Conservation (phyloP, 2,888 invertebrate genomes). For the Cantharis nigra region DNA sequence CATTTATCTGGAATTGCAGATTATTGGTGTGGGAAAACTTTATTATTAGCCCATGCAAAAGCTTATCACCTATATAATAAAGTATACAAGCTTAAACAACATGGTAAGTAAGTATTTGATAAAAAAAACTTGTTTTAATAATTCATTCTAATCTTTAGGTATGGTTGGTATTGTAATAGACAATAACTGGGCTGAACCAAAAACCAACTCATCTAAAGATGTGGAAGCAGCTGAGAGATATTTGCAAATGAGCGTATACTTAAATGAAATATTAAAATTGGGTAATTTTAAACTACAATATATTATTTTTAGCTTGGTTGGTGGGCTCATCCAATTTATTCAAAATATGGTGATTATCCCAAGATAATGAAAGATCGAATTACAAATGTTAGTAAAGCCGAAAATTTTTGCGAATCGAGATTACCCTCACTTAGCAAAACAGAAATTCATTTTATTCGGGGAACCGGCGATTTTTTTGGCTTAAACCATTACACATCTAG, state of each 20-base stretch:
- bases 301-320: constrained; percentile 53
- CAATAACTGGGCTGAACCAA: constrained; percentile 62
- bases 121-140: too few relatives aligned
- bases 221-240: constrained; percentile 60
- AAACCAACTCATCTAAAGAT: constrained; percentile 57
- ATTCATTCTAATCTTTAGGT: constrained; percentile 55
- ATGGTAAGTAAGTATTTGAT: constrained; percentile 26
- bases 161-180: constrained; percentile 64
- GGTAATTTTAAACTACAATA: too few relatives aligned
- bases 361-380: constrained; percentile 56
- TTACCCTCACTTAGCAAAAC: constrained; percentile 55
- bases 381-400: constrained; percentile 51
- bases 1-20: constrained; percentile 60
- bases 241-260: constrained; percentile 62
- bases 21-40: constrained; percentile 67
- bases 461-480: constrained; percentile 67
- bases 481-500: constrained; percentile 66
- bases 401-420: constrained; percentile 55
- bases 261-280: too few relatives aligned
- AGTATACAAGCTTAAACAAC: constrained; percentile 52
- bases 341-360: constrained; percentile 59
- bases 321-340: constrained; percentile 58
- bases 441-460: constrained; percentile 56
- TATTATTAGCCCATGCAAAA: constrained; percentile 67
- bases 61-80: constrained; percentile 64